phyloP scores from a whole-genome alignment of 2,797 vertebrate genomes.

The Pantherophis alleghaniensis region DNA sequence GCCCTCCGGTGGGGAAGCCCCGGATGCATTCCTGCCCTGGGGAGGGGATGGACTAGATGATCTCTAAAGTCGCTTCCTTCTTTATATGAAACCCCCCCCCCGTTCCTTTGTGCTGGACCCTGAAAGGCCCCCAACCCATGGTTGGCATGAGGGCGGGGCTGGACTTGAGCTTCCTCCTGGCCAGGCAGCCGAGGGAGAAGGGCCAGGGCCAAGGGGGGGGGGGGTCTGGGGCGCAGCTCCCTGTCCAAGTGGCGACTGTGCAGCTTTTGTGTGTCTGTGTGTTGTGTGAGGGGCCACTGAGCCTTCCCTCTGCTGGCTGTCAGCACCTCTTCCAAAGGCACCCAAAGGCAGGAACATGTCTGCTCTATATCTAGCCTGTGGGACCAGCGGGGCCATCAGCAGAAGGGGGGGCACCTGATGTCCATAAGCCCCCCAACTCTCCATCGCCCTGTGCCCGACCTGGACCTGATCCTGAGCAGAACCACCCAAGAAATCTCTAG shows the following conservation, averaged over 20 bases:
- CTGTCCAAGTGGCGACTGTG: not conserved
- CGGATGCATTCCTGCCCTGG: not conserved
- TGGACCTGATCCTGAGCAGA: no score
- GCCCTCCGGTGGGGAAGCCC: no score
- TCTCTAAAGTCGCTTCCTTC: not conserved
- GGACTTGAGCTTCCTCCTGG: not conserved
- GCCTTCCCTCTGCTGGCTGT: not conserved
- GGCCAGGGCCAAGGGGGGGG: no score
- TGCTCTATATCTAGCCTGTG: no score
- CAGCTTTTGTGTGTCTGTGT: not conserved
- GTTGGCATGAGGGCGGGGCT: not conserved
- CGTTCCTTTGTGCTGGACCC: not conserved
- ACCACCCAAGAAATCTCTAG: no score
- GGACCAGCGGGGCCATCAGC: no score
- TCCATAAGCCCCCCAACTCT: not conserved
- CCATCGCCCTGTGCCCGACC: not conserved
- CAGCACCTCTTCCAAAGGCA: not conserved
- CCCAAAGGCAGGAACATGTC: not conserved
- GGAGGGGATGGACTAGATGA: not conserved
- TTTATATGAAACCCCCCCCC: not conserved
- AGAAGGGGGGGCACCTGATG: not conserved
- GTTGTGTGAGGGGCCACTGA: no score
- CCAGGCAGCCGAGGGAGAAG: not conserved
- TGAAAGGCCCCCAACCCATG: not conserved
- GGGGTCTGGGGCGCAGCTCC: not conserved